A percentile compares a stretch with the other conserved stretches of the same genome.
phyloP scores from a whole-genome alignment of 2,888 invertebrate genomes.

The Vannuccia rotundouncinata region DNA sequence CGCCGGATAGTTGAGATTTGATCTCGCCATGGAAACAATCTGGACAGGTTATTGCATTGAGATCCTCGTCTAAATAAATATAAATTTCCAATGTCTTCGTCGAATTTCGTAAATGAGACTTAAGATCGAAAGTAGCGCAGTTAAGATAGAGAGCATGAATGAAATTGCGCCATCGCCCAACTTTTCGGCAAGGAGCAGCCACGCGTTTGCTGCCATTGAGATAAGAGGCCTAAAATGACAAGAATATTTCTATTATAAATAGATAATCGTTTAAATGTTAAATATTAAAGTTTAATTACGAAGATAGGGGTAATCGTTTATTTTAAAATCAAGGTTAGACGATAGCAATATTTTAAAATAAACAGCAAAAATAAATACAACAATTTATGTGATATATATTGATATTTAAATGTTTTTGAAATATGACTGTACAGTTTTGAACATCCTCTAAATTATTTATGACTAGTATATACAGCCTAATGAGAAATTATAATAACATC shows the following conservation, averaged over 20 bases:
- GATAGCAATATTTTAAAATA: too few relatives aligned
- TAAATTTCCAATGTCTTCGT: slow-evolving; percentile 36
- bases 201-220: slow-evolving; percentile 22
- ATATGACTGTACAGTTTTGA: too few relatives aligned
- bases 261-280: background rate
- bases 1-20: slow-evolving; percentile 38
- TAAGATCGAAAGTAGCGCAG: slow-evolving; percentile 37
- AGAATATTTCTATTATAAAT: background rate
- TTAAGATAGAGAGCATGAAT: slow-evolving; percentile 38
- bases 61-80: slow-evolving; percentile 37
- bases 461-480: too few relatives aligned
- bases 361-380: too few relatives aligned
- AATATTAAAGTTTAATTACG: too few relatives aligned
- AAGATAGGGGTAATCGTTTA: too few relatives aligned
- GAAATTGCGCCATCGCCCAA: slow-evolving; percentile 31
- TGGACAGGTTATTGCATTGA: slow-evolving; percentile 7
- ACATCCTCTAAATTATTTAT: too few relatives aligned
- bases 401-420: too few relatives aligned
- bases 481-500: too few relatives aligned
- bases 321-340: too few relatives aligned
- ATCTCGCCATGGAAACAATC: slow-evolving; percentile 37
- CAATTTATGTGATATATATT: too few relatives aligned
- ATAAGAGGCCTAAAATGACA: slow-evolving; percentile 28
- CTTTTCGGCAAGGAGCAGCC: slow-evolving; percentile 16
- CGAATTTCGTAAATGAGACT: slow-evolving; percentile 24